Evolutionary conservation across 2,888 invertebrate genomes (phyloP).

Genomic region (Argynnis bischoffii): DNA sequence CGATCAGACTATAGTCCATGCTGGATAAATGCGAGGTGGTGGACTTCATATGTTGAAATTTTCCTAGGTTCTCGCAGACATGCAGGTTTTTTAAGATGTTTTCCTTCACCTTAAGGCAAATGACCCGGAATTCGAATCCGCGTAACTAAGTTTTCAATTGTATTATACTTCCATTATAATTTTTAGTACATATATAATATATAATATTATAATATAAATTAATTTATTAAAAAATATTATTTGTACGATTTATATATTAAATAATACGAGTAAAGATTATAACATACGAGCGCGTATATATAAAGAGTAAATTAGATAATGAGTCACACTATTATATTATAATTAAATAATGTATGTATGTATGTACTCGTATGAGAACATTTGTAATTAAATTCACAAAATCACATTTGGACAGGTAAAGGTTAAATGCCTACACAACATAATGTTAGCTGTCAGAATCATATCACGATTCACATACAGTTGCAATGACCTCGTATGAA

Average conservation of each 20-base stretch:
- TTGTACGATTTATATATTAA: too few relatives aligned
- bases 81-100: too few relatives aligned
- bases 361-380: slow-evolving; percentile 4
- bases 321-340: slow-evolving; percentile 8
- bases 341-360: neutral
- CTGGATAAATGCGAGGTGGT: neutral
- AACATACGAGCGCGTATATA: too few relatives aligned
- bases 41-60: neutral
- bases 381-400: slow-evolving; percentile 20
- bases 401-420: slow-evolving; percentile 21
- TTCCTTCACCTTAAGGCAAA: too few relatives aligned
- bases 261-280: too few relatives aligned
- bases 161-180: too few relatives aligned
- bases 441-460: slow-evolving; percentile 17
- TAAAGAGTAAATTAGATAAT: neutral
- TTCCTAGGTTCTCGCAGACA: neutral
- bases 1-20: too few relatives aligned
- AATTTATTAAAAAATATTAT: too few relatives aligned
- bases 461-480: slow-evolving; percentile 28
- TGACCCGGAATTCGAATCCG: too few relatives aligned
- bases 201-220: too few relatives aligned
- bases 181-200: too few relatives aligned
- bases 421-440: slow-evolving; percentile 9
- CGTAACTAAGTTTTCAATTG: too few relatives aligned
- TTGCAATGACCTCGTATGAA: slow-evolving; percentile 35